Percentiles rank a stretch among this genome's conserved stretches.
phyloP scores from a whole-genome alignment of 2,113 vertebrate species.

The Asarcornis scutulata region DNA sequence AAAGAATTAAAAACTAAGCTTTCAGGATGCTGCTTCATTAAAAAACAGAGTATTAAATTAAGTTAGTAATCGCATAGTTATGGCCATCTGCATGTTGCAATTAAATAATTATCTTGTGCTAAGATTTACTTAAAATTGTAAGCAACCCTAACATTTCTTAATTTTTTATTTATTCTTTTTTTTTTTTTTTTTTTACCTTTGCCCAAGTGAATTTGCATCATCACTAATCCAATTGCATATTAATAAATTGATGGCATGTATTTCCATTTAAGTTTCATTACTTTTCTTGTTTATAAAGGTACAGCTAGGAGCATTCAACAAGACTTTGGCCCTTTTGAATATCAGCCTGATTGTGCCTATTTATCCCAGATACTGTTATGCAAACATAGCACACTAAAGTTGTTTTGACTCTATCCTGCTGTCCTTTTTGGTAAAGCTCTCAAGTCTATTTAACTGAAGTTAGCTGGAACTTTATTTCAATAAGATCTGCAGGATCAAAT shows the following conservation, averaged over 20 bases:
- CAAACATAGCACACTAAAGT: background rate
- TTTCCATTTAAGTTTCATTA: background rate
- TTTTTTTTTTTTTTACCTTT: background rate
- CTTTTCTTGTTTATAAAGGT: background rate
- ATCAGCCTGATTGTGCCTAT: background rate
- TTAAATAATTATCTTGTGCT: conserved; percentile 39
- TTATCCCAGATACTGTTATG: background rate
- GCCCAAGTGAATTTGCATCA: background rate
- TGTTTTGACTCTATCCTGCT: background rate
- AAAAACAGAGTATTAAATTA: conserved; percentile 39
- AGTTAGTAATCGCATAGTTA: conserved; percentile 41
- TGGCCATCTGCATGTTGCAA: conserved; percentile 22
- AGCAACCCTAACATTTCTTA: background rate
- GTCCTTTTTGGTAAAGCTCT: background rate
- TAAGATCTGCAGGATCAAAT: background rate
- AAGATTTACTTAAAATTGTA: conserved; percentile 31
- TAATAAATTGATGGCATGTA: background rate
- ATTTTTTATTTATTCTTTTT: background rate
- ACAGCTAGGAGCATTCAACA: background rate
- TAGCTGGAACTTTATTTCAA: background rate
- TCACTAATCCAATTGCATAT: background rate
- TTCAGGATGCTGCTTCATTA: conserved; percentile 47
- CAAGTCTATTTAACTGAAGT: background rate
- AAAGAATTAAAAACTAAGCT: background rate
- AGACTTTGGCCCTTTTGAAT: background rate